Conservation (phyloP, 2,113 vertebrate genomes). For the Pimephales promelas region DNA sequence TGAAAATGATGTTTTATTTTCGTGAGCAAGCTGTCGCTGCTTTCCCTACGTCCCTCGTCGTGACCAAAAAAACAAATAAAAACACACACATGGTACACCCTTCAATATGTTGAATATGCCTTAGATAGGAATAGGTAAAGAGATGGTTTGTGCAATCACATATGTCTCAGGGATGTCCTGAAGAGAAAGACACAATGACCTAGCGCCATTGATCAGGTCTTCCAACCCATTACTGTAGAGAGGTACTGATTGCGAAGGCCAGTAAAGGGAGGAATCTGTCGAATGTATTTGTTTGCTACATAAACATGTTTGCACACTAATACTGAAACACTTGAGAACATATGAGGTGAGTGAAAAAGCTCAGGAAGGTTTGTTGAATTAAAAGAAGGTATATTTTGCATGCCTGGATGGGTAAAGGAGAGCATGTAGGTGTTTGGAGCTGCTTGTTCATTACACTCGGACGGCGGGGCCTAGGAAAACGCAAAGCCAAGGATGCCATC, state of each 20-base stretch:
- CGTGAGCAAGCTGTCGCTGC: conserved; percentile 66
- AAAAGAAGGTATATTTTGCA: conserved; percentile 30
- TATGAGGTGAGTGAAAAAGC: conserved; percentile 50
- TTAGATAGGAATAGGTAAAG: conserved; percentile 59
- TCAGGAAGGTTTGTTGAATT: conserved; percentile 52
- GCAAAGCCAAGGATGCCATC: conserved; percentile 65
- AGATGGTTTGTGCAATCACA: conserved; percentile 67
- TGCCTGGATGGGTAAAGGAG: conserved; percentile 22
- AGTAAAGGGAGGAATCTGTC: conserved; percentile 55
- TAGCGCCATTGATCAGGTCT: conserved; percentile 67
- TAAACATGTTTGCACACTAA: conserved; percentile 67
- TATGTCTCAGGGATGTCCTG: conserved; percentile 76
- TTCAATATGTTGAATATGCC: conserved; percentile 61
- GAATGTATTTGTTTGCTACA: conserved; percentile 49
- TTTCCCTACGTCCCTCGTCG: conserved; percentile 40
- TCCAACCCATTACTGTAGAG: conserved; percentile 64
- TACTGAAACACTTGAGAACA: conserved; percentile 71
- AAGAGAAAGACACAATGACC: conserved; percentile 66
- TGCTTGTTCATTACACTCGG: neutral
- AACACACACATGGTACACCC: conserved; percentile 27
- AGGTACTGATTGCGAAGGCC: conserved; percentile 42
- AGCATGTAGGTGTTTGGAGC: conserved; percentile 34
- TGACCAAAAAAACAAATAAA: conserved; percentile 2
- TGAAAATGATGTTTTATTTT: conserved; percentile 60
- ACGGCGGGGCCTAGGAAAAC: conserved; percentile 23